phyloP scores from a whole-genome alignment of 2,797 vertebrate genomes.

The Gymnodraco acuticeps region DNA sequence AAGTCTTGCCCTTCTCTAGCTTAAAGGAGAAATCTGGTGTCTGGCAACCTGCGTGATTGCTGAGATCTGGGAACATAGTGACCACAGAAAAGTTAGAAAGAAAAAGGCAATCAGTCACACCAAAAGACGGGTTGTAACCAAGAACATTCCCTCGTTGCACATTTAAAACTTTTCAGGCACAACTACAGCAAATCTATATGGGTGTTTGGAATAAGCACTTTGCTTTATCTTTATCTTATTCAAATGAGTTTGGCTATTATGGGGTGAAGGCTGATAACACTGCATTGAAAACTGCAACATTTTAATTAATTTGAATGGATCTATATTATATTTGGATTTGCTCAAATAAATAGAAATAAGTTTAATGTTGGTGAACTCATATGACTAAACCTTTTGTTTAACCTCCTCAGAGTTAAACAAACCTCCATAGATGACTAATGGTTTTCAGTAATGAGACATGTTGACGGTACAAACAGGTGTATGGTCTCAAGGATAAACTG shows the following conservation, averaged over 20 bases:
- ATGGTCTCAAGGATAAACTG: neutral
- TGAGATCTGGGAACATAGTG: constrained; percentile 7
- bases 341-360: neutral
- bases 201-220: too few species aligned
- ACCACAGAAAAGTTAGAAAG: neutral
- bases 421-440: neutral
- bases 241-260: neutral
- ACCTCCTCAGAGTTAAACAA: neutral
- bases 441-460: neutral
- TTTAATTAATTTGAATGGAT: neutral
- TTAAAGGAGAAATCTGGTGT: constrained; percentile 14
- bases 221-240: neutral
- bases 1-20: neutral
- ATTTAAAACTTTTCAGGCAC: too few species aligned
- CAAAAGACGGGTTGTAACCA: neutral
- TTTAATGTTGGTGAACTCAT: too few species aligned
- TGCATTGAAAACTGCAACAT: neutral
- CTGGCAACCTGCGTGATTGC: neutral
- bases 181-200: too few species aligned
- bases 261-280: neutral
- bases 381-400: constrained; percentile 7
- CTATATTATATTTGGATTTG: neutral
- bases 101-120: neutral
- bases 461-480: neutral
- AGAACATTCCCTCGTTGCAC: too few species aligned